Evolutionary conservation across 2,888 invertebrate genomes (phyloP), one percentile per base, ranked within the genome.

Genomic region (Philaethria dido): DNA sequence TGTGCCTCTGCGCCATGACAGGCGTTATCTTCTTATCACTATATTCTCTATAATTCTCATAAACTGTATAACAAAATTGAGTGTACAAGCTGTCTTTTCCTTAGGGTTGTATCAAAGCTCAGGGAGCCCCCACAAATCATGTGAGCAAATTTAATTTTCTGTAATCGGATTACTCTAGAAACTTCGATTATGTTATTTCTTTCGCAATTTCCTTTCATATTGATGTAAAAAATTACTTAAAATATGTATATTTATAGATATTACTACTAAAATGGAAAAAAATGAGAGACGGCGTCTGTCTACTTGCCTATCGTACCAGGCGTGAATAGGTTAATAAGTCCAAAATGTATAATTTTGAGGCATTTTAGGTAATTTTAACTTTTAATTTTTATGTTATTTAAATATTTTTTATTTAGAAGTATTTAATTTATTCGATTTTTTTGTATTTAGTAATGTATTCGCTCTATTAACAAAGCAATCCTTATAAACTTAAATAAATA

Each of bases 111-210:
- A 52, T 48, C 47, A 29, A 48, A 62, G 22, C 33, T 52, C 36
- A 47, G 25, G 22, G 39, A 44, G 29, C 61, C 61, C 57, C 25
- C 29, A 59, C 57, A 44, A 57, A 62, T 42, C 62, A 63, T 52
- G 59, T 59, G 16, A 62, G 67, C 29, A 22, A 67, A 67, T 63
- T 62, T 52, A 57, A 67, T 67, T 59, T 62, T 44, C 22, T 42
- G 9, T 59, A 67, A 67, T 67, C 59, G 33, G 67, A 67, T 67
- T 67, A 62, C 55, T 55, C 42, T 50, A 48, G 48, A 50, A 67
- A 62, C 66, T 62, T 67, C 29, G 29, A 67, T 57, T 50, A 67
- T 57, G 57, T 48, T 48, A 54, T 47, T 57, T 67, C 57, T 62
- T 55, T 36, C 36, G 25, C 54, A 25, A 45, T 42, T 36, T 59